Conservation (phyloP, 1,140 invertebrate species). For the Neodiprion lecontei region DNA sequence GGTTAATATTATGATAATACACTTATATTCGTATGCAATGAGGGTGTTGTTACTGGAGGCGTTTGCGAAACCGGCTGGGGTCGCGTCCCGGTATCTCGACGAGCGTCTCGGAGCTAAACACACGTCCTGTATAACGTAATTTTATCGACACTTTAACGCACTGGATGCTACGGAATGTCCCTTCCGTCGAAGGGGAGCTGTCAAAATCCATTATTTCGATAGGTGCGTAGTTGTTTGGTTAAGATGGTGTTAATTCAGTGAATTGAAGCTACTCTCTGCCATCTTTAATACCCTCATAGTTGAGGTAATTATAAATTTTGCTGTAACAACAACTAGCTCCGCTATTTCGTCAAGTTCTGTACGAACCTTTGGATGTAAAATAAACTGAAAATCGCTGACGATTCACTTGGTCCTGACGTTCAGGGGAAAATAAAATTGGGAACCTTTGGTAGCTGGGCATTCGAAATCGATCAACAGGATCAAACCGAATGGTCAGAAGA, state of each 20-base stretch:
- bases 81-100: background rate
- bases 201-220: slow-evolving; percentile 27
- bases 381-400: no score
- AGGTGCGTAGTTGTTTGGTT: slow-evolving; percentile 27
- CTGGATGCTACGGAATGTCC: slow-evolving; percentile 41
- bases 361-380: no score
- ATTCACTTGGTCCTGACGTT: no score
- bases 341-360: no score
- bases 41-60: slow-evolving; percentile 37
- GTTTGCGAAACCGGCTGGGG: background rate
- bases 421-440: no score
- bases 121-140: slow-evolving; percentile 36
- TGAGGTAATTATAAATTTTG: no score
- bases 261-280: slow-evolving; percentile 32
- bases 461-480: no score
- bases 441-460: no score
- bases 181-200: background rate
- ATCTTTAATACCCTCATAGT: no score
- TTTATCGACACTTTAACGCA: slow-evolving; percentile 46
- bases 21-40: slow-evolving; percentile 56
- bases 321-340: no score
- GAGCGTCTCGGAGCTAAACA: slow-evolving; percentile 6
- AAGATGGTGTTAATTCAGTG: slow-evolving; percentile 42
- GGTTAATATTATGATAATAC: slow-evolving; percentile 54
- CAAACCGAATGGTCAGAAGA: no score